Conservation (phyloP, 2,888 invertebrate genomes). For the Oxystoma pomonae region DNA sequence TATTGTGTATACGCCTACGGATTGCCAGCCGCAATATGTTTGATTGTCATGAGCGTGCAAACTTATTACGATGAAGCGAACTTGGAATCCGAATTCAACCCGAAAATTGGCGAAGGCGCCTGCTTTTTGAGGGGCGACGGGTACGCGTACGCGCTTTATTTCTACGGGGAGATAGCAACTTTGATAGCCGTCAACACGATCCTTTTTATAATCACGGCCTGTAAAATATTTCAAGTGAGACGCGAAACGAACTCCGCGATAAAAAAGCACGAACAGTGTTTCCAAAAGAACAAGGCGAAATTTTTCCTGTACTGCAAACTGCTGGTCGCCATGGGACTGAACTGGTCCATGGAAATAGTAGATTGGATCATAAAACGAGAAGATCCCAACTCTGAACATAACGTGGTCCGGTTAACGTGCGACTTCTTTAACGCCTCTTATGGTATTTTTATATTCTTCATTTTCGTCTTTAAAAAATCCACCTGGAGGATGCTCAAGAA, state of each 20-base stretch:
- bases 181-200: neutral
- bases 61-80: neutral
- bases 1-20: neutral
- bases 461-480: conserved; percentile 69
- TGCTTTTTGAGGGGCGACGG: neutral
- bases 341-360: conserved; percentile 76
- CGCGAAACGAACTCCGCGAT: neutral
- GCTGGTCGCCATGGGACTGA: conserved; percentile 82
- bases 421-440: conserved; percentile 66
- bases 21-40: neutral
- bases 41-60: neutral
- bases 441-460: conserved; percentile 66
- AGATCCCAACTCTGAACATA: conserved; percentile 31
- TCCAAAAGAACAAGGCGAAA: conserved; percentile 45
- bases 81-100: neutral
- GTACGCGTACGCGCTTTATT: neutral
- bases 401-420: conserved; percentile 56
- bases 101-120: neutral
- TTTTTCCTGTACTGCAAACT: conserved; percentile 75
- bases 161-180: neutral
- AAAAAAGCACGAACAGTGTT: neutral
- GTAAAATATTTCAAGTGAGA: neutral
- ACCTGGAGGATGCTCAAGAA: conserved; percentile 59
- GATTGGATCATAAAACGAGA: conserved; percentile 57
- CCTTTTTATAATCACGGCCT: neutral